Base-by-base conservation (phyloP, 2,797 vertebrate species). In the Gymnothorax reevesii region DNA sequence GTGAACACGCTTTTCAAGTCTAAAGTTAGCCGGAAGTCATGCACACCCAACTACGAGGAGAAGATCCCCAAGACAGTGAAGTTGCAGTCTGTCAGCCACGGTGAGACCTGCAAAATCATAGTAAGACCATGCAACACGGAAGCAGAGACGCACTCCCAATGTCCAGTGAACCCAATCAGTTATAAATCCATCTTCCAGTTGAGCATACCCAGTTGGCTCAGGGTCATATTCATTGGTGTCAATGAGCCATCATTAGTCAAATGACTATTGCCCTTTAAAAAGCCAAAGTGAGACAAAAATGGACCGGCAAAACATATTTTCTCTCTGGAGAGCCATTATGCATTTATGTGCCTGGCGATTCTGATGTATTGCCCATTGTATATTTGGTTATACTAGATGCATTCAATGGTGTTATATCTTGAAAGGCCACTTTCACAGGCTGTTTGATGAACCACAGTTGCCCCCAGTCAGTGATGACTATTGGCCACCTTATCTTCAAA, bases 1-100 rank as follows among this genome's bases (percentile, higher is more conserved):
- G 96, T 99, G 90, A 98, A 98, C 96, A 99, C 98, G 0, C 94
- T 99, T 73, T 99, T 99, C 95, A 99, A 97, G 93, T 98, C 98
- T 88, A 98, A 98, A 93, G 95, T 98, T 90, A 98, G 95, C 93
- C 95, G 97, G 86, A 98, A 97, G 90, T 93, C 95, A 75, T 92
- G 93, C 0, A 93, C 93, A 25, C 57, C 96, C 0, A 89, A 92
- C 89, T 94, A 95, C 5, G 94, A 95, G 87, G 95, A 96, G 27
- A 95, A 93, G 57, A 96, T 95, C 75, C 96, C 95, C 86, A 97
- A 97, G 92, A 99, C 98, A 0, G 93, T 99, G 91, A 95, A 97
- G 86, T 95, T 99, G 33, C 96, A 97, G 55, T 95, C 97, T 0
- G 88, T 99, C 93, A 99, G 97, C 86, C 98, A 98, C 0, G 90